Percentiles rank a stretch among this genome's conserved stretches.
Conservation (phyloP, 1,140 invertebrate genomes). For the Choristoneura fumiferana region DNA sequence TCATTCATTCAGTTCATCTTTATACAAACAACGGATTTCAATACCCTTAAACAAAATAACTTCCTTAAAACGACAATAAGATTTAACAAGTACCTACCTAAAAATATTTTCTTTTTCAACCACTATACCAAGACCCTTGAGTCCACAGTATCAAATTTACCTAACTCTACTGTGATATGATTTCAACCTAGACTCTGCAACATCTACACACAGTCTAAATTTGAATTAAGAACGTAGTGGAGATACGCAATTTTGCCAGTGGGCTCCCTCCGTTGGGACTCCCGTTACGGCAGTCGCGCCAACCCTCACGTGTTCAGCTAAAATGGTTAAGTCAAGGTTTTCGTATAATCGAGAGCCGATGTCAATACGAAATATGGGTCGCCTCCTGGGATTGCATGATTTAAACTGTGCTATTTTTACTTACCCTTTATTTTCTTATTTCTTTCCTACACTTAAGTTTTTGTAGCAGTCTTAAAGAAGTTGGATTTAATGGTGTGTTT, state of each 20-base stretch:
- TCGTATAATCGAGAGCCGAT: conserved; percentile 58
- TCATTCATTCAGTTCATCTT: too few species aligned
- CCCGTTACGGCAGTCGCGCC: conserved; percentile 3
- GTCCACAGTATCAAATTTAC: too few species aligned
- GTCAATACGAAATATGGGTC: conserved; percentile 66
- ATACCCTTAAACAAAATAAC: too few species aligned
- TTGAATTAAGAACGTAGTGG: too few species aligned
- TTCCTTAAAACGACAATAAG: conserved; percentile 47
- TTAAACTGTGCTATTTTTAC: conserved; percentile 14
- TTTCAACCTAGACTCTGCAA: too few species aligned
- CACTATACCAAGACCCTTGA: conserved; percentile 18
- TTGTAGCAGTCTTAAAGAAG: too few species aligned
- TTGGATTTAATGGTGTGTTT: too few species aligned
- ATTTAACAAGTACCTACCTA: conserved; percentile 52
- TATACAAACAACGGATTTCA: too few species aligned
- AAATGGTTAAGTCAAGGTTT: conserved; percentile 48
- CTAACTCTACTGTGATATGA: too few species aligned
- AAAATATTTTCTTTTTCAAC: conserved; percentile 60
- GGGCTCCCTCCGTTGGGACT: neutral
- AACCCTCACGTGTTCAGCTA: conserved; percentile 21
- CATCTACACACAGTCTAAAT: too few species aligned
- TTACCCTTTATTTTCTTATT: neutral
- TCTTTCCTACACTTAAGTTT: too few species aligned
- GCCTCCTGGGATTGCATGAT: conserved; percentile 42
- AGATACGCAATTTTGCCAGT: too few species aligned